phyloP scores from a whole-genome alignment of 2,113 vertebrate genomes.

The Reinhardtius hippoglossoides region DNA sequence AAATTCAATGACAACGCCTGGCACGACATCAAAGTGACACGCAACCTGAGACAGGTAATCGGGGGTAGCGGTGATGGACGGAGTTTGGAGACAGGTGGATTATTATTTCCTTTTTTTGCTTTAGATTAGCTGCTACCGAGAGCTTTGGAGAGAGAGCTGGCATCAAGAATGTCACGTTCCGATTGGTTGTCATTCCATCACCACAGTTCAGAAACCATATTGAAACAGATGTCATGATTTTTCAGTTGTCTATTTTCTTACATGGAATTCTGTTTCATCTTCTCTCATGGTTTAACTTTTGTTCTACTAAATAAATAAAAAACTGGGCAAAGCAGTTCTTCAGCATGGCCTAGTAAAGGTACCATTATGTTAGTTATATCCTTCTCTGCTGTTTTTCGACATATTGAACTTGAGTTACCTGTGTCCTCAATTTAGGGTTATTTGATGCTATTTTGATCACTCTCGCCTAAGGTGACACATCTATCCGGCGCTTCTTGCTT shows the following conservation, averaged over 20 bases:
- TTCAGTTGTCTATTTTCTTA: constrained; percentile 47
- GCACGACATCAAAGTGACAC: constrained; percentile 99
- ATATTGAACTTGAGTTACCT: constrained; percentile 39
- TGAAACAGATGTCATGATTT: constrained; percentile 43
- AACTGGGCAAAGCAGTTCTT: constrained; percentile 30
- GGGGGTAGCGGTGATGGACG: constrained; percentile 64
- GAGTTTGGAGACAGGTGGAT: constrained; percentile 44
- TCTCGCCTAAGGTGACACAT: constrained; percentile 55
- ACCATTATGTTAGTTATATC: constrained; percentile 29
- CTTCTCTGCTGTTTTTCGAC: constrained; percentile 43
- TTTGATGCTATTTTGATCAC: constrained; percentile 54
- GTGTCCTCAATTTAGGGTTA: constrained; percentile 49
- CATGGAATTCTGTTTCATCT: constrained; percentile 49
- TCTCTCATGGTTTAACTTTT: constrained; percentile 48
- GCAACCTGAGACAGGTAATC: constrained; percentile 99
- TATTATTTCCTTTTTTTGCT: constrained; percentile 21
- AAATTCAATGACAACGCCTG: constrained; percentile 99
- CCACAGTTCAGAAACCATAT: constrained; percentile 59
- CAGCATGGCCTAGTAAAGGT: constrained; percentile 14
- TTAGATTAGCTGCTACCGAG: constrained; percentile 53
- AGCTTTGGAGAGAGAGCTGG: constrained; percentile 63
- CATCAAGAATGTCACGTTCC: constrained; percentile 70
- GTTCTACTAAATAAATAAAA: background rate
- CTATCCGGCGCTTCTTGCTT: constrained; percentile 40
- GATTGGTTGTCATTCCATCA: constrained; percentile 79